A percentile compares a stretch with the other conserved stretches of the same genome.
Conservation (phyloP, 2,888 invertebrate genomes). For the Monopis laevigella region DNA sequence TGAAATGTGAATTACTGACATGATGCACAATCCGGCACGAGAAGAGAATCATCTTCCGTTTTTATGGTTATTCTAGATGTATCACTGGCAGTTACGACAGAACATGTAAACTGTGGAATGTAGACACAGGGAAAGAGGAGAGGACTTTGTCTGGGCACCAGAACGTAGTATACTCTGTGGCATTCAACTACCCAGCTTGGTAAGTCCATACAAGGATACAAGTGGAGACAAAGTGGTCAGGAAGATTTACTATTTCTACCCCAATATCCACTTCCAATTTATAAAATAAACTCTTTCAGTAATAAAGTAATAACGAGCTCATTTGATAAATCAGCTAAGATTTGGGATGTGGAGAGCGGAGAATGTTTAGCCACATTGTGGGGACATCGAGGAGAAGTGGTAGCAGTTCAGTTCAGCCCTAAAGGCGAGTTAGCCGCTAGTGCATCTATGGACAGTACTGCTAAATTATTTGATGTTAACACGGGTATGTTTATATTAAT, state of each 20-base stretch:
- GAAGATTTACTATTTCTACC: not conserved
- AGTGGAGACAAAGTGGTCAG: not conserved
- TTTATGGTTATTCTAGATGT: constrained; percentile 69
- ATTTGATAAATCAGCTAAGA: constrained; percentile 79
- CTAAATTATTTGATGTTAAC: constrained; percentile 74
- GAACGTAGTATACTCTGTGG: constrained; percentile 84
- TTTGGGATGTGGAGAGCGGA: constrained; percentile 77
- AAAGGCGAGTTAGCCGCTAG: constrained; percentile 74
- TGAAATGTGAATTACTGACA: no score
- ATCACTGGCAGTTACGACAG: constrained; percentile 86
- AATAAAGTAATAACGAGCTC: constrained; percentile 81
- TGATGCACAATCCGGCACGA: no score
- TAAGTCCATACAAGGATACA: no score
- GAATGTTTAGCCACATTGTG: constrained; percentile 73
- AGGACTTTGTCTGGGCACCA: constrained; percentile 77
- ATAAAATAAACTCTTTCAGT: constrained; percentile 38
- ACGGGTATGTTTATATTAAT: constrained; percentile 63
- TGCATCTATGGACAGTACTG: constrained; percentile 80
- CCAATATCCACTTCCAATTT: not conserved
- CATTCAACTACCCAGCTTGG: constrained; percentile 81
- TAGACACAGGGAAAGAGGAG: constrained; percentile 73
- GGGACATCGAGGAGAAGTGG: constrained; percentile 81
- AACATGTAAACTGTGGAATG: constrained; percentile 84
- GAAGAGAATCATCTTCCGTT: no score
- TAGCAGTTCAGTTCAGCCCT: constrained; percentile 75